These are phyloP conservation scores for Orientallactaga sibirica DNA, from an alignment of 2,797 vertebrate genomes.

Conservation along the genomic window DNA sequence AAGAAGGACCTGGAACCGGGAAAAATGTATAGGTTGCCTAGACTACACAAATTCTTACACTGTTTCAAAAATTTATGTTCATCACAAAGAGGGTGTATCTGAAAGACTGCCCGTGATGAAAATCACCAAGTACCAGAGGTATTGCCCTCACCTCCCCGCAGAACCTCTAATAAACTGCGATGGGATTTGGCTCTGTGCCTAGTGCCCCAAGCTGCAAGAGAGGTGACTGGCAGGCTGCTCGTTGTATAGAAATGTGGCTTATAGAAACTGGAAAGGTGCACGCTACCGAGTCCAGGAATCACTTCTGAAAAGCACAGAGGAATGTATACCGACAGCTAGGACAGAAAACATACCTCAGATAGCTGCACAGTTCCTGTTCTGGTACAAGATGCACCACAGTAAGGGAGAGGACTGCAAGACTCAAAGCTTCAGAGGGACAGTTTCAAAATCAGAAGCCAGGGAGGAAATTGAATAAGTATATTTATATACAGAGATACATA, in stretches of 20 bases:
- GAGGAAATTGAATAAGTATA: background rate
- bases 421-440: background rate
- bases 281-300: background rate
- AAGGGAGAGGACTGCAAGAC: background rate
- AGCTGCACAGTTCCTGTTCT: background rate
- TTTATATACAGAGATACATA: background rate
- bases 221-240: background rate
- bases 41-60: background rate
- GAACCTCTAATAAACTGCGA: background rate
- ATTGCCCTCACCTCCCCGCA: background rate
- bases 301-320: background rate
- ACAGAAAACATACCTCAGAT: background rate
- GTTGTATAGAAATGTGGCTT: background rate
- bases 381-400: background rate
- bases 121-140: background rate
- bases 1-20: background rate
- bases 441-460: slow-evolving; percentile 34
- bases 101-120: background rate
- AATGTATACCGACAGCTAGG: background rate
- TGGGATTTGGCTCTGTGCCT: background rate
- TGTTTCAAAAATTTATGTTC: background rate
- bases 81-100: background rate
- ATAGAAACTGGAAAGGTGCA: background rate
- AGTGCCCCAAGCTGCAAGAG: background rate
- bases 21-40: background rate